Percentiles rank a stretch among this genome's conserved stretches.
Conservation (phyloP, 2,113 vertebrate species). For the Fulica atra region DNA sequence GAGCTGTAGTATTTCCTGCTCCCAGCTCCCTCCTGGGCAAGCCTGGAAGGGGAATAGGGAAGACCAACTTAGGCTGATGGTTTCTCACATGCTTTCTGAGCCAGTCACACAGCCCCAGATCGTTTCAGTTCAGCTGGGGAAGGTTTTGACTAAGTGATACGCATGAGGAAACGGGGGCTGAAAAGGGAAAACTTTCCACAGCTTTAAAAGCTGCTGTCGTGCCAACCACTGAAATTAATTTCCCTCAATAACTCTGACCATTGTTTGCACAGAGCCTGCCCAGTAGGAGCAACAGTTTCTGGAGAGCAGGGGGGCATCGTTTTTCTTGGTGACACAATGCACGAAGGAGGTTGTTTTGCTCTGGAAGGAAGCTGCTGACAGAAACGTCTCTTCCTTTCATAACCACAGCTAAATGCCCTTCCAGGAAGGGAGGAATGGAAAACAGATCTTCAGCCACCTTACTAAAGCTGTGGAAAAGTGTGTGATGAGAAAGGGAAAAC, state of each 20-base stretch:
- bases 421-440: conserved; percentile 38
- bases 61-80: background rate
- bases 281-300: background rate
- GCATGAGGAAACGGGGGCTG: background rate
- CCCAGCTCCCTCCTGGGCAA: background rate
- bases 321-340: background rate
- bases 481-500: conserved; percentile 20
- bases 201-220: background rate
- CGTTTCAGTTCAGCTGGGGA: background rate
- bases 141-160: background rate
- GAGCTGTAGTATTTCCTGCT: background rate
- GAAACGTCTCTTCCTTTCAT: conserved; percentile 24
- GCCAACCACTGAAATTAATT: background rate
- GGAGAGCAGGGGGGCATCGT: background rate
- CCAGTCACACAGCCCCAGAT: background rate
- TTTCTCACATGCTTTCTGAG: background rate
- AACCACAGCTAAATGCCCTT: conserved; percentile 8
- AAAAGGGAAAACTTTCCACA: background rate
- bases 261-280: background rate
- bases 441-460: conserved; percentile 35
- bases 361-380: conserved; percentile 42
- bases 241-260: background rate
- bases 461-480: conserved; percentile 7
- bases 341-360: background rate
- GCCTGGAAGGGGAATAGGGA: background rate